Evolutionary conservation across 37 sponge, comb jelly and placozoan species (phyloP).

Genomic region (Spongia lamella): DNA sequence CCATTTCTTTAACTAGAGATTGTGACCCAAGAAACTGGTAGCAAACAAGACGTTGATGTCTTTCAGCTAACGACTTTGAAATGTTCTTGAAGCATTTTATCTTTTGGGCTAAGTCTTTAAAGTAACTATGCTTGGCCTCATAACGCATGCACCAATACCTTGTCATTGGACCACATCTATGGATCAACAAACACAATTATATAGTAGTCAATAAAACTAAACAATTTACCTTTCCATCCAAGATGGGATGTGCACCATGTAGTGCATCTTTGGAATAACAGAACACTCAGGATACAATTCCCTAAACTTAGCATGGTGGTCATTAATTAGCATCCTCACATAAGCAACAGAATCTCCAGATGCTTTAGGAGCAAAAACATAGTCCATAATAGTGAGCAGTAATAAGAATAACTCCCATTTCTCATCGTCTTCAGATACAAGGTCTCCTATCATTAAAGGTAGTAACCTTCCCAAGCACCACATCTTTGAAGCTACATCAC

Average conservation of each 20-base stretch:
- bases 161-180: slow-evolving; percentile 59
- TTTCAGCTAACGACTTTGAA: slow-evolving; percentile 43
- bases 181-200: too few relatives aligned
- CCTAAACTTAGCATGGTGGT: slow-evolving; percentile 34
- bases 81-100: slow-evolving; percentile 43
- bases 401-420: slow-evolving; percentile 51
- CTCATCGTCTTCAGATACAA: slow-evolving; percentile 30
- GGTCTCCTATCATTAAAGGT: slow-evolving; percentile 58
- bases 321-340: slow-evolving; percentile 12
- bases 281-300: slow-evolving; percentile 39
- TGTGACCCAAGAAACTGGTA: slow-evolving; percentile 9
- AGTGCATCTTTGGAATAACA: slow-evolving; percentile 59
- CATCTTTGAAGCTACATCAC: slow-evolving; percentile 43
- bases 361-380: slow-evolving; percentile 34
- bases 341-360: slow-evolving; percentile 8
- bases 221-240: slow-evolving; percentile 44
- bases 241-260: slow-evolving; percentile 57
- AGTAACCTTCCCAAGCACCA: slow-evolving; percentile 61
- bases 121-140: slow-evolving; percentile 61
- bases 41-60: slow-evolving; percentile 44
- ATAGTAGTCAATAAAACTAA: too few relatives aligned
- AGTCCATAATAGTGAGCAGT: slow-evolving; percentile 43
- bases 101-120: slow-evolving; percentile 35
- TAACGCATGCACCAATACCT: slow-evolving; percentile 69
- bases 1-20: too few relatives aligned